These are phyloP conservation scores for Tangara arthus DNA, from an alignment of 2,797 vertebrate species.

Conservation along the genomic window DNA sequence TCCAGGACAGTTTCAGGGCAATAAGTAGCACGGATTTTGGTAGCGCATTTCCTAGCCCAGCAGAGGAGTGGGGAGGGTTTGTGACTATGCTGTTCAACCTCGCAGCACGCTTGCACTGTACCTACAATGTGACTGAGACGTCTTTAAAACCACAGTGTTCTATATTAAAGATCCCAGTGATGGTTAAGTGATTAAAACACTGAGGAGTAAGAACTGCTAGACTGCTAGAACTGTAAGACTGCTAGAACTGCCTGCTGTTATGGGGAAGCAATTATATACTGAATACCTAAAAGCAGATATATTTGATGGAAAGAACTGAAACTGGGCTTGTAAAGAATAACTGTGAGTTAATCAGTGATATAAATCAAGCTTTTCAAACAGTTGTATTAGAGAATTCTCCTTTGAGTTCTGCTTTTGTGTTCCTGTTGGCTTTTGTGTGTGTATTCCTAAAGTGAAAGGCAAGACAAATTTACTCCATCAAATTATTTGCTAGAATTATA, in stretches of 20 bases:
- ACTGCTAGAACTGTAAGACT: neutral
- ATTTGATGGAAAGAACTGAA: neutral
- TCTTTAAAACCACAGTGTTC: neutral
- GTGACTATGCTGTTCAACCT: neutral
- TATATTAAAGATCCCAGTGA: neutral
- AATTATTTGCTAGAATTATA: neutral
- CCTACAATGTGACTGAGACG: neutral
- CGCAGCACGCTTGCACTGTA: neutral
- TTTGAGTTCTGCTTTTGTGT: neutral
- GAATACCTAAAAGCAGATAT: neutral
- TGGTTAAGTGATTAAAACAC: neutral
- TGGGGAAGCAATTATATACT: neutral
- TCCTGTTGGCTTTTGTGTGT: neutral
- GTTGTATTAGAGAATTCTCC: neutral
- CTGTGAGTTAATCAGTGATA: neutral
- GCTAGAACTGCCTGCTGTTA: neutral
- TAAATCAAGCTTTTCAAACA: neutral
- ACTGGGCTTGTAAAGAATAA: neutral
- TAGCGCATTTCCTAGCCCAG: neutral
- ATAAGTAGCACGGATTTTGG: neutral
- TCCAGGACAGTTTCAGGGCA: conserved; percentile 2
- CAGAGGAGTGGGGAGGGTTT: neutral
- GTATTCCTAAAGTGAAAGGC: neutral
- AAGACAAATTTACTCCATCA: neutral
- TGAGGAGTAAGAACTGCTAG: neutral